Base-by-base conservation (phyloP, 35 echinoderm and acorn worm species). In the Eucidaris tribuloides region DNA sequence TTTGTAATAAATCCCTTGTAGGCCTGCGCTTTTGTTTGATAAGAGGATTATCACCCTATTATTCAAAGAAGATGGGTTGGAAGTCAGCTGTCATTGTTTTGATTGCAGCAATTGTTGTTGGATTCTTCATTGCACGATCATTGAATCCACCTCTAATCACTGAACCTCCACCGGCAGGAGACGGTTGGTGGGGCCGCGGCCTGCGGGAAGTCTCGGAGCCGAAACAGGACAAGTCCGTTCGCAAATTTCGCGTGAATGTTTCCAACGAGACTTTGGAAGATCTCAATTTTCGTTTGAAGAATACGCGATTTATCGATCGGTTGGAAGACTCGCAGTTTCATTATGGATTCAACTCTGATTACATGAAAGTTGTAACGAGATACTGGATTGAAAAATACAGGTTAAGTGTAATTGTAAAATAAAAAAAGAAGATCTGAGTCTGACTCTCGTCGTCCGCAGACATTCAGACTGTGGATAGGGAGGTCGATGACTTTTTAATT, bases 331-430 rank as follows among this genome's bases (percentile, higher is more conserved):
- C 78, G 30, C 45, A 81, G 3, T 97, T 86, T 58, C 42, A 84
- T 43, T 97, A 89, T 79, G 94, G 94, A 13, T 41, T 82, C 31
- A 58, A 82, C 40, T 55, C 94, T 2, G 85, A 97, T 6, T 81
- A 88, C 59, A 92, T 97, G 94, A 85, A 89, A 37, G 68, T 25
- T 30, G 60, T 97, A 7, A 58, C 45, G 14, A 77, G 88, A 55
- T 92, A 97, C 39, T 97, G 94, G 94, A 70, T 88, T 39, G 87
- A 94, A 17, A 81, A 68, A 58, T 94, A 94, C 71, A 84, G 80
- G 91, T 94, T 25, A 80, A n/a, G n/a, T n/a, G n/a, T n/a, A n/a
- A n/a, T n/a, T n/a, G n/a, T n/a, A n/a, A n/a, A n/a, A n/a, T n/a
- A n/a, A n/a, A n/a, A n/a, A n/a, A n/a, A n/a, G n/a, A n/a, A n/a